Percentiles rank a stretch among this genome's conserved stretches.
Evolutionary conservation across 2,888 invertebrate genomes (phyloP).

Genomic region (Marronus borbonicus): DNA sequence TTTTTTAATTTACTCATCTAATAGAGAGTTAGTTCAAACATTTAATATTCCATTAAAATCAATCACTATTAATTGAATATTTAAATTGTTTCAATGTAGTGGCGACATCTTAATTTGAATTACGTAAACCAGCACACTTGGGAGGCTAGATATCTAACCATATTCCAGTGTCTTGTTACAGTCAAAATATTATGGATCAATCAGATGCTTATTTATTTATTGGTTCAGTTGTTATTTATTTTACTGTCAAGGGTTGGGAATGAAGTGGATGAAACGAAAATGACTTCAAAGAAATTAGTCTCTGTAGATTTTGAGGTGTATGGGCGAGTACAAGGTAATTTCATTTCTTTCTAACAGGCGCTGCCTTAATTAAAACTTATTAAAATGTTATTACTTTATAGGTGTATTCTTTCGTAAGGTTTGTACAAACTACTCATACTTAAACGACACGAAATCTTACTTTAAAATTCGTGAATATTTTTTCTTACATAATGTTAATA

Average conservation of each 20-base stretch:
- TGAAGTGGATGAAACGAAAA: conserved; percentile 38
- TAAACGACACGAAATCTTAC: not conserved
- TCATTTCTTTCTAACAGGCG: conserved; percentile 54
- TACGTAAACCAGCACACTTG: no score
- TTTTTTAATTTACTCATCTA: no score
- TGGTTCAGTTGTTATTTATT: conserved; percentile 46
- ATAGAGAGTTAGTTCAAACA: no score
- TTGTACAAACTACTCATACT: conserved; percentile 54
- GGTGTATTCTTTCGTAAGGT: conserved; percentile 79
- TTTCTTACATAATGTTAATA: conserved; percentile 17
- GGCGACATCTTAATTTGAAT: conserved; percentile 11
- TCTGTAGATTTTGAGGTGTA: conserved; percentile 75
- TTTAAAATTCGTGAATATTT: conserved; percentile 5
- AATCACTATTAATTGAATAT: no score
- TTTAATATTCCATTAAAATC: no score
- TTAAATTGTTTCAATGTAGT: no score
- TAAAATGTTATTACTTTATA: conserved; percentile 57
- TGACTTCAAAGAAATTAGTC: conserved; percentile 38
- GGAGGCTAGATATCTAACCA: no score
- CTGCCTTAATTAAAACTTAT: not conserved
- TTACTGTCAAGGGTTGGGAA: conserved; percentile 24
- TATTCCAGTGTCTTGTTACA: no score
- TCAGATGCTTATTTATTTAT: conserved; percentile 54
- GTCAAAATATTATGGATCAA: conserved; percentile 28
- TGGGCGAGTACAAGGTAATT: conserved; percentile 75